Conservation (phyloP, 2,797 vertebrate genomes). For the Lepilemur septentrionalis region DNA sequence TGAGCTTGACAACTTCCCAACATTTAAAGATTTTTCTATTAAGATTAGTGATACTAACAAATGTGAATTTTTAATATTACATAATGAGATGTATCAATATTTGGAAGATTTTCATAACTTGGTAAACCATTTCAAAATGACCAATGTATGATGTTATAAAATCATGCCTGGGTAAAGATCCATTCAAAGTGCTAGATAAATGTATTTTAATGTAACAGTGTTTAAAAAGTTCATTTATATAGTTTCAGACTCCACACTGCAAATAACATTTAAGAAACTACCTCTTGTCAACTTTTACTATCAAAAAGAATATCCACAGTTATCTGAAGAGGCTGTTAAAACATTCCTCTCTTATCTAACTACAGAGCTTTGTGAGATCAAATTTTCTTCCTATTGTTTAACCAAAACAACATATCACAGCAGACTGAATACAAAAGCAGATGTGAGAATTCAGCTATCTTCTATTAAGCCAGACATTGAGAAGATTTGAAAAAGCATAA, state of each 20-base stretch:
- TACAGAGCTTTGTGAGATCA: neutral
- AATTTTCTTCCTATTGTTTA: neutral
- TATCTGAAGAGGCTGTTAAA: neutral
- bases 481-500: neutral
- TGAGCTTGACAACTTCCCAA: neutral
- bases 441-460: neutral
- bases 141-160: neutral
- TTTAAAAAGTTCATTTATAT: neutral
- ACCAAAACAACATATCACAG: neutral
- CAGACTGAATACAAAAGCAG: slow-evolving; percentile 6
- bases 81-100: neutral
- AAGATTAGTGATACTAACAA: neutral
- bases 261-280: slow-evolving; percentile 32
- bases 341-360: neutral
- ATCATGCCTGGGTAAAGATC: neutral
- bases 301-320: neutral
- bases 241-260: neutral
- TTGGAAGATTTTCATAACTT: slow-evolving; percentile 9
- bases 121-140: slow-evolving; percentile 43
- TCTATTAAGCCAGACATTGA: neutral
- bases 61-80: neutral
- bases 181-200: slow-evolving; percentile 1
- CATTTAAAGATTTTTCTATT: neutral
- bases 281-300: neutral
- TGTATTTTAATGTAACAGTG: neutral